phyloP scores from a whole-genome alignment of 1,140 invertebrate genomes.

The Drosophila kohkoa region DNA sequence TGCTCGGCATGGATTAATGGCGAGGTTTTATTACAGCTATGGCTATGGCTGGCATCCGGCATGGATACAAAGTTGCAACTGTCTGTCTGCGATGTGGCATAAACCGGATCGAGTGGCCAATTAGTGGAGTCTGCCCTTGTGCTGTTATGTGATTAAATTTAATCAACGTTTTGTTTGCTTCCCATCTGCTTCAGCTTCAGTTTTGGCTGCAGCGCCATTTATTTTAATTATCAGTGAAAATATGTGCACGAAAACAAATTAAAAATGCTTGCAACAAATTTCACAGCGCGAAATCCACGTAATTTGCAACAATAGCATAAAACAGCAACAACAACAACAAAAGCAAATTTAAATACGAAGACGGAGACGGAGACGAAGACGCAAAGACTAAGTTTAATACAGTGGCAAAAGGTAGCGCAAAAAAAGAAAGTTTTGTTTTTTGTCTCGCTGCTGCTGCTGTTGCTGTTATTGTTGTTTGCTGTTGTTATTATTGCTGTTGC shows the following conservation, averaged over 20 bases:
- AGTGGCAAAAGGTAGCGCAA: conserved; percentile 75
- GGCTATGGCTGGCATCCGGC: conserved; percentile 19
- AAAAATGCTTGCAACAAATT: conserved; percentile 72
- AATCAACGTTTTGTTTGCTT: conserved; percentile 42
- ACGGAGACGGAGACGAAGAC: too few species aligned
- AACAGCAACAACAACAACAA: conserved; percentile 51
- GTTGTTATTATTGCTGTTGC: conserved; percentile 29
- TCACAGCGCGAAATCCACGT: conserved; percentile 62
- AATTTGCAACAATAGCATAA: conserved; percentile 51
- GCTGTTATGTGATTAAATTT: conserved; percentile 46
- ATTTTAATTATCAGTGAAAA: conserved; percentile 63
- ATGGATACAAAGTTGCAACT: conserved; percentile 29
- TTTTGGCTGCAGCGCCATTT: conserved; percentile 38
- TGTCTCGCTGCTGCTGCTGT: conserved; percentile 48
- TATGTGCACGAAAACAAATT: conserved; percentile 50
- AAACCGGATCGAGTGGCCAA: conserved; percentile 15
- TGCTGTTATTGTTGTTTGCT: conserved; percentile 40
- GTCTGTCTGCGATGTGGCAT: not conserved
- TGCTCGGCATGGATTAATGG: conserved; percentile 22
- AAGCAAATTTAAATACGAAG: conserved; percentile 43
- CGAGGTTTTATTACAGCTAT: conserved; percentile 21
- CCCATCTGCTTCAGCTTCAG: not conserved
- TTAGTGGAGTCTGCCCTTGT: conserved; percentile 40
- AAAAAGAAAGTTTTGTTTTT: conserved; percentile 80
- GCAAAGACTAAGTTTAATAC: conserved; percentile 26